A percentile compares a stretch with the other conserved stretches of the same genome.
These are phyloP conservation scores for Pelagia noctiluca DNA, from an alignment of 30 jellyfish, hydroid and myxozoan species.

Conservation along the genomic window DNA sequence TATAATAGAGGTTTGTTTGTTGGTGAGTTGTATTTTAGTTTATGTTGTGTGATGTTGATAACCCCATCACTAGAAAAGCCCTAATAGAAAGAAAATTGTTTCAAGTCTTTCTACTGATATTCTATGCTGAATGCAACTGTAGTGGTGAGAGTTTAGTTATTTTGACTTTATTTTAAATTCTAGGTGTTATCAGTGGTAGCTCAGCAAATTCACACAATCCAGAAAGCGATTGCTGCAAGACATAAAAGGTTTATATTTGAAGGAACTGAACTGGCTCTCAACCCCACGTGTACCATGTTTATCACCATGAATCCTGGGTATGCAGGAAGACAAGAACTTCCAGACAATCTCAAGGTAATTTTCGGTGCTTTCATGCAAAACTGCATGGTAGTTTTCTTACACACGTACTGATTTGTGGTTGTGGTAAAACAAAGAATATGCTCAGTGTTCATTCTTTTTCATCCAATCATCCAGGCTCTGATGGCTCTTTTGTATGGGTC, in stretches of 20 bases:
- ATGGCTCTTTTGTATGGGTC: no score
- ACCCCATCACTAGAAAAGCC: no score
- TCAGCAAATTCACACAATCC: slow-evolving; percentile 87
- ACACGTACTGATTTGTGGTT: neutral
- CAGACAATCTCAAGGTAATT: slow-evolving; percentile 85
- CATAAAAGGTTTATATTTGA: slow-evolving; percentile 82
- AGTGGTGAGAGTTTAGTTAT: neutral
- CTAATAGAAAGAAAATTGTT: no score
- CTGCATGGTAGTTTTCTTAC: neutral
- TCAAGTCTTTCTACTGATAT: no score
- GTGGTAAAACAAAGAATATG: no score
- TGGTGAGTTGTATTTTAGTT: no score
- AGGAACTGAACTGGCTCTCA: slow-evolving; percentile 84
- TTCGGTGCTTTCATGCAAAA: neutral
- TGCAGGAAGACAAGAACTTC: slow-evolving; percentile 95
- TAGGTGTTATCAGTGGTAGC: slow-evolving; percentile 93
- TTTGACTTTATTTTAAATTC: neutral
- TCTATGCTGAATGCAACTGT: neutral
- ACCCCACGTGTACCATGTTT: slow-evolving; percentile 93
- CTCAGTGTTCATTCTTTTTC: no score
- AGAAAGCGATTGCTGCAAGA: slow-evolving; percentile 86
- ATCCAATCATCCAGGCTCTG: no score
- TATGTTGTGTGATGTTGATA: no score
- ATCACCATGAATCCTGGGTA: slow-evolving; percentile 96
- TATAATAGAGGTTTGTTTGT: no score